phyloP scores from a whole-genome alignment of 2,888 invertebrate genomes.

The Aleiodes alternator region DNA sequence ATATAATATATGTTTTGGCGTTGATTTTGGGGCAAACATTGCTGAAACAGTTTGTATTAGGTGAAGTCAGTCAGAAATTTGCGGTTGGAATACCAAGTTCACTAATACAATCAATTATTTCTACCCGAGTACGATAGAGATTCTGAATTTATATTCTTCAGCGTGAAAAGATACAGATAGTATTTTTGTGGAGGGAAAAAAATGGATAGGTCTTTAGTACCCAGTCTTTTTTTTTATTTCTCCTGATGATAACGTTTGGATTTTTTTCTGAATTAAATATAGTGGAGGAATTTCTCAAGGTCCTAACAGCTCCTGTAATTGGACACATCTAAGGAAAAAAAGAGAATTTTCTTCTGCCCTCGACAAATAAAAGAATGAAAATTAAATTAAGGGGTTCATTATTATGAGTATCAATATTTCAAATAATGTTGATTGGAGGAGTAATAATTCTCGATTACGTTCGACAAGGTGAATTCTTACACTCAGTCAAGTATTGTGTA shows the following conservation, averaged over 20 bases:
- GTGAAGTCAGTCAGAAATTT: constrained; percentile 58
- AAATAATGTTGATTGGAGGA: background rate
- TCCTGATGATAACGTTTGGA: background rate
- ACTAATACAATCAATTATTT: constrained; percentile 74
- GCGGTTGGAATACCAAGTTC: constrained; percentile 72
- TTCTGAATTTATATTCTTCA: constrained; percentile 42
- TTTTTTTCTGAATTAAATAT: background rate
- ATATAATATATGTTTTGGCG: constrained; percentile 1
- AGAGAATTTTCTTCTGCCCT: too few relatives aligned
- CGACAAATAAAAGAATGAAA: too few relatives aligned
- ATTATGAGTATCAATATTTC: too few relatives aligned
- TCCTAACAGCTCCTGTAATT: too few relatives aligned
- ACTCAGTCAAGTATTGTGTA: background rate
- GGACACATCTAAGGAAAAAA: too few relatives aligned
- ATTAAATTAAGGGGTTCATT: too few relatives aligned
- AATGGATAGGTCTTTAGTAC: too few relatives aligned
- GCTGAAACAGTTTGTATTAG: constrained; percentile 24
- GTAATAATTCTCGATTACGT: background rate
- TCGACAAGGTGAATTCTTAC: background rate
- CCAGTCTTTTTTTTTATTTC: too few relatives aligned
- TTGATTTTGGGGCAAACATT: constrained; percentile 38
- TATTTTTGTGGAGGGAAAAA: constrained; percentile 14
- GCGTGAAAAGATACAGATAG: background rate
- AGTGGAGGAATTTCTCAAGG: too few relatives aligned
- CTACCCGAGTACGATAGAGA: constrained; percentile 64